Percentiles rank a stretch among this genome's conserved stretches.
Conservation (phyloP, 92 coral and sea anemone genomes). For the Palythoa grandiflora region DNA sequence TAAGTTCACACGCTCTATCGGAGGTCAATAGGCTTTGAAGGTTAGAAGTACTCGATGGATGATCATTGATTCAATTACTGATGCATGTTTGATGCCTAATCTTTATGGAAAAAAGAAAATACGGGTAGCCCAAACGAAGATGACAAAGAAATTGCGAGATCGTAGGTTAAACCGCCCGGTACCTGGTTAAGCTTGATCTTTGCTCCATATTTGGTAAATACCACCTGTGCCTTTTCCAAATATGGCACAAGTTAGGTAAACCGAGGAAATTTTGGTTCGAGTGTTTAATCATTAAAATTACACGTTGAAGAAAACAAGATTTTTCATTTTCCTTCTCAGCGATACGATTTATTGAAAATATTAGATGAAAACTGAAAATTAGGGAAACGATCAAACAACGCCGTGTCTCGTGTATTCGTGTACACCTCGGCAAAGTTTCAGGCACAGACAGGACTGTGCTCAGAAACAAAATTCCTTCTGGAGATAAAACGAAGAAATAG, state of each 20-base stretch:
- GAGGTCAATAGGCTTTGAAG: conserved; percentile 20
- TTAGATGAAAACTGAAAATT: conserved; percentile 31
- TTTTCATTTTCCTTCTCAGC: conserved; percentile 42
- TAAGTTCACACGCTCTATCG: conserved; percentile 12
- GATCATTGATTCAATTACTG: conserved; percentile 9
- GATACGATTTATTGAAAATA: conserved; percentile 24
- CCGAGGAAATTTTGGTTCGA: conserved; percentile 58
- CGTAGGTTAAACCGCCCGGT: conserved; percentile 30
- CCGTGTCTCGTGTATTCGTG: conserved; percentile 2
- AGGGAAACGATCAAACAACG: background rate
- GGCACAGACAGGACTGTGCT: conserved; percentile 13
- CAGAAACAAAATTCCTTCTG: conserved; percentile 3
- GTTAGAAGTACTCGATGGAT: conserved; percentile 30
- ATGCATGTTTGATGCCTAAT: conserved; percentile 49
- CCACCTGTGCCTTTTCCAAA: conserved; percentile 81
- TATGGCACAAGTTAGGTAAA: conserved; percentile 70
- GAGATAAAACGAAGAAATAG: conserved; percentile 6
- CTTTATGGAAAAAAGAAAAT: conserved; percentile 27
- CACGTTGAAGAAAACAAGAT: conserved; percentile 71
- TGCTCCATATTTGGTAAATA: conserved; percentile 74
- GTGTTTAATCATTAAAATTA: conserved; percentile 87
- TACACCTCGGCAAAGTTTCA: background rate
- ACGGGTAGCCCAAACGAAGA: conserved; percentile 50
- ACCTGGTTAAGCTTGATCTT: conserved; percentile 67
- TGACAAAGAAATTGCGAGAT: conserved; percentile 11